phyloP scores from a whole-genome alignment of 2,888 invertebrate species.

The Parochlus steinenii region DNA sequence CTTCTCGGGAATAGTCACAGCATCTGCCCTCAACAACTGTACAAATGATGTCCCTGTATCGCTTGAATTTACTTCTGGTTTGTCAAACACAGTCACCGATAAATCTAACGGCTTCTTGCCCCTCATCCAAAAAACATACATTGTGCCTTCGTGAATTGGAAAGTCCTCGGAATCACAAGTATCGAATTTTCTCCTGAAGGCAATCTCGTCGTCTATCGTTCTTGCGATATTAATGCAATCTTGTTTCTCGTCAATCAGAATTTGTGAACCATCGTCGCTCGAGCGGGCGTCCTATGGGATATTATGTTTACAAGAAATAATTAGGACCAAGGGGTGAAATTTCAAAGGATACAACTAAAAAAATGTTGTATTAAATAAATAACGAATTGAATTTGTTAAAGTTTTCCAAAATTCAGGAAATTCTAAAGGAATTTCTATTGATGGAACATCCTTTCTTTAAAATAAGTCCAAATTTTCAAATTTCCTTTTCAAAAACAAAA shows the following conservation, averaged over 20 bases:
- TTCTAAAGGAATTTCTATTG: conserved; percentile 8
- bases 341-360: too few relatives aligned
- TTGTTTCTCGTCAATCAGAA: conserved; percentile 52
- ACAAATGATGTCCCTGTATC: conserved; percentile 61
- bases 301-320: not conserved
- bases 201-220: conserved; percentile 37
- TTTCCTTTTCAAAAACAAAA: too few relatives aligned
- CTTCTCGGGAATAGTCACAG: conserved; percentile 29
- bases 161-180: conserved; percentile 59
- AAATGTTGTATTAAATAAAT: too few relatives aligned
- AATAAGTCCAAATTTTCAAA: conserved; percentile 1
- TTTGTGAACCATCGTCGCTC: conserved; percentile 41
- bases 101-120: conserved; percentile 50
- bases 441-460: conserved; percentile 1
- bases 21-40: conserved; percentile 38
- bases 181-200: conserved; percentile 64
- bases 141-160: conserved; percentile 49
- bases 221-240: conserved; percentile 48
- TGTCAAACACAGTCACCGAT: conserved; percentile 25
- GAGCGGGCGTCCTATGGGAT: conserved; percentile 60
- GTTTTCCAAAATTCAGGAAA: conserved; percentile 26
- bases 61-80: conserved; percentile 29
- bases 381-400: too few relatives aligned
- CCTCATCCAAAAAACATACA: conserved; percentile 71
- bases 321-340: too few relatives aligned